Evolutionary conservation across 2,888 invertebrate genomes (phyloP).

Genomic region (Drosophila algonquin): DNA sequence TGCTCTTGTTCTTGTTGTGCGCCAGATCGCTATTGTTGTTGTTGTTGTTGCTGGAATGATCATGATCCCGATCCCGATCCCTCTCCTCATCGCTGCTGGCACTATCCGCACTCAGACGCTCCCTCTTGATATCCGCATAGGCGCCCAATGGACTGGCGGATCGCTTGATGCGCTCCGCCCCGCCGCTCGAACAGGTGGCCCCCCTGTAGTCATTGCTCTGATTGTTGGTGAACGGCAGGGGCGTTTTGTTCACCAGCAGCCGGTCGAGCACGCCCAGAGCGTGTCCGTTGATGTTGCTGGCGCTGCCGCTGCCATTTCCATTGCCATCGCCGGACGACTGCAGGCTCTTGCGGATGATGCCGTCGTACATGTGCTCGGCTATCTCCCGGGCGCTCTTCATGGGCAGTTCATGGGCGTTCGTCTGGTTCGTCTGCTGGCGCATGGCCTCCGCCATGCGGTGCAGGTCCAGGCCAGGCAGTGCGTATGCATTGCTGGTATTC

Average conservation of each 20-base stretch:
- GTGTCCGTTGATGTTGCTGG: conserved; percentile 26
- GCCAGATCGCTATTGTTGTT: conserved; percentile 61
- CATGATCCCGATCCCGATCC: conserved; percentile 16
- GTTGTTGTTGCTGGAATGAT: conserved; percentile 60
- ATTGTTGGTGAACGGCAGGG: conserved; percentile 78
- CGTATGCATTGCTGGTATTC: conserved; percentile 81
- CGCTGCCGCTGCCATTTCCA: conserved; percentile 57
- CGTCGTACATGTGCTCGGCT: conserved; percentile 89
- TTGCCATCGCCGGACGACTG: conserved; percentile 80
- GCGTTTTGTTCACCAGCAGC: conserved; percentile 86
- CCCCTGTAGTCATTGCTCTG: conserved; percentile 73
- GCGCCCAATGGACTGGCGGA: conserved; percentile 80
- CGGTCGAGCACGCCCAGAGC: conserved; percentile 86
- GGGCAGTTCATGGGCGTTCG: conserved; percentile 66
- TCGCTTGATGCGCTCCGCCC: conserved; percentile 71
- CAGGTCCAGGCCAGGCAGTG: conserved; percentile 79
- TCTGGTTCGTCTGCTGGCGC: conserved; percentile 54
- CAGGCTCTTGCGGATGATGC: conserved; percentile 92
- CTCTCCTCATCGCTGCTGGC: conserved; percentile 68
- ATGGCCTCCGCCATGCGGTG: conserved; percentile 86
- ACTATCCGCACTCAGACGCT: conserved; percentile 82
- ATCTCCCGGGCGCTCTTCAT: conserved; percentile 86
- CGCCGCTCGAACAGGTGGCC: conserved; percentile 49
- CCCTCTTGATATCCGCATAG: conserved; percentile 86
- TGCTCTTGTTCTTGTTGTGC: conserved; percentile 56